phyloP scores from a whole-genome alignment of 2,113 vertebrate genomes.

The Sceloporus undulatus region DNA sequence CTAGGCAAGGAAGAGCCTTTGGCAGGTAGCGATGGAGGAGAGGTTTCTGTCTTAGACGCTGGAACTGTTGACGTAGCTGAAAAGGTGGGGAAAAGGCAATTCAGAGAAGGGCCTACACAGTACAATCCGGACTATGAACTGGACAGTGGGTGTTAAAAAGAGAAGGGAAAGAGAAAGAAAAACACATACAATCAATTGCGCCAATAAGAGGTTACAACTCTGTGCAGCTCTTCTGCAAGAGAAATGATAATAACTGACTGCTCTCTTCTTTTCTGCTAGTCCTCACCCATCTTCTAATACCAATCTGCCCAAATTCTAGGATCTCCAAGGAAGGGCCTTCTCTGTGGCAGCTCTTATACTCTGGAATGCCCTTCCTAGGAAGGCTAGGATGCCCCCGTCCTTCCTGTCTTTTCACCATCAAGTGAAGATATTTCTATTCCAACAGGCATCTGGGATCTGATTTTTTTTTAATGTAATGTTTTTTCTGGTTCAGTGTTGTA shows the following conservation, averaged over 20 bases:
- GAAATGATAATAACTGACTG: too few relatives aligned
- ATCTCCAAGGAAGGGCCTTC: too few relatives aligned
- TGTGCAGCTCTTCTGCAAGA: neutral
- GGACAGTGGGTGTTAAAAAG: neutral
- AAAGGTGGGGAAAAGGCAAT: conserved; percentile 43
- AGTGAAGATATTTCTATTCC: too few relatives aligned
- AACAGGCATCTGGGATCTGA: too few relatives aligned
- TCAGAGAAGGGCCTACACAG: conserved; percentile 20
- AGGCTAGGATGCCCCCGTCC: too few relatives aligned
- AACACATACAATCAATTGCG: neutral
- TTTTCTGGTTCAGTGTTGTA: too few relatives aligned
- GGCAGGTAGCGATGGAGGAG: conserved; percentile 79
- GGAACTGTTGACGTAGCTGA: conserved; percentile 85
- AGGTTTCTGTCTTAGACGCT: conserved; percentile 85
- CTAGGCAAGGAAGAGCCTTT: conserved; percentile 81
- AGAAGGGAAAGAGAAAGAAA: neutral
- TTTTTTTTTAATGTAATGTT: too few relatives aligned
- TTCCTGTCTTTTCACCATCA: too few relatives aligned
- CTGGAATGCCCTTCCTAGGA: too few relatives aligned
- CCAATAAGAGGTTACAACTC: neutral
- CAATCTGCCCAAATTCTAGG: too few relatives aligned
- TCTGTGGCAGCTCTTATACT: too few relatives aligned
- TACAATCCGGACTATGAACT: too few relatives aligned
- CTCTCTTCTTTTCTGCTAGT: neutral
- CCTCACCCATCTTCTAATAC: neutral